Evolutionary conservation across 1,140 invertebrate genomes (phyloP).

Genomic region (Caenorhabditis remanei): DNA sequence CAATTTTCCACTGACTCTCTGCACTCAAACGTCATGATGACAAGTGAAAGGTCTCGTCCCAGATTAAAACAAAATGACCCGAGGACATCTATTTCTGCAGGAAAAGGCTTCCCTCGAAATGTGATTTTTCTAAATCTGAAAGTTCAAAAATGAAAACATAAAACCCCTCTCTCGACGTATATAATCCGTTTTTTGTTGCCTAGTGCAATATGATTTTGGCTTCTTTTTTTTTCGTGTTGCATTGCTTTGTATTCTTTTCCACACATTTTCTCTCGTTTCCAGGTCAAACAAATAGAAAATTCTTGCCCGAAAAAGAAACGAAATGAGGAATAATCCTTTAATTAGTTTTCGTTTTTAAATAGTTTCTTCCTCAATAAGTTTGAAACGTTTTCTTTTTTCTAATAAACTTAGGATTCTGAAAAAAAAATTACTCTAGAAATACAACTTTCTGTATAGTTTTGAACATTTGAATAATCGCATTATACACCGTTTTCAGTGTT

Average conservation of each 20-base stretch:
- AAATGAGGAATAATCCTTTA: too few species aligned
- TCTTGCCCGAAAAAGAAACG: background rate
- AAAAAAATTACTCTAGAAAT: too few species aligned
- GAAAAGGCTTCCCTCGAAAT: background rate
- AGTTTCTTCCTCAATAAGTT: too few species aligned
- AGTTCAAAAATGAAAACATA: constrained; percentile 20
- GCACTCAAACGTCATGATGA: too few species aligned
- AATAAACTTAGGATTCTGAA: too few species aligned
- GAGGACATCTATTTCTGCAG: background rate
- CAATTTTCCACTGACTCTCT: too few species aligned
- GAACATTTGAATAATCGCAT: too few species aligned
- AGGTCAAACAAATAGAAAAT: background rate
- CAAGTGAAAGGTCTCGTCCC: too few species aligned
- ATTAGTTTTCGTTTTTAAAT: too few species aligned
- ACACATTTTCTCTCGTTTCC: background rate
- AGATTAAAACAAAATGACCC: background rate
- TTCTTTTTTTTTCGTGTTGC: background rate
- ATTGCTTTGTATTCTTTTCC: background rate
- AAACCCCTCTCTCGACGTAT: background rate
- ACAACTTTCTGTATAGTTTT: too few species aligned
- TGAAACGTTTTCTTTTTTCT: too few species aligned
- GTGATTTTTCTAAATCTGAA: background rate
- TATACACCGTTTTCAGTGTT: too few species aligned
- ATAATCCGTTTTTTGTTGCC: background rate
- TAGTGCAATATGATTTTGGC: constrained; percentile 4